phyloP scores from a whole-genome alignment of 2,113 vertebrate genomes.

The Lanius ludovicianus region DNA sequence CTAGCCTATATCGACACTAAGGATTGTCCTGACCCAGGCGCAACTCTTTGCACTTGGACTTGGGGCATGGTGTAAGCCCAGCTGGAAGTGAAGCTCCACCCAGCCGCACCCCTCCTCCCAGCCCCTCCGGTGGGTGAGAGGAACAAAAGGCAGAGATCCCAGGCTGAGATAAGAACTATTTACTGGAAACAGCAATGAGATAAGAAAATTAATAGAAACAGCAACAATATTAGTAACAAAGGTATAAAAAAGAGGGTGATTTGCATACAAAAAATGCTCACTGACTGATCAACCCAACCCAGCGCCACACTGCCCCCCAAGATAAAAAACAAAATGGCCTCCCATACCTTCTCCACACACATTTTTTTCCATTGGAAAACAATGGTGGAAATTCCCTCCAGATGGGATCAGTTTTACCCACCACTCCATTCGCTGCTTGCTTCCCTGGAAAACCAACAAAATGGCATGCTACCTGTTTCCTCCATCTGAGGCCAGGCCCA shows the following conservation, averaged over 20 bases:
- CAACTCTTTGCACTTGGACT: neutral
- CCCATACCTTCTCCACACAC: neutral
- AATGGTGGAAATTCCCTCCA: neutral
- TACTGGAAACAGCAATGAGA: neutral
- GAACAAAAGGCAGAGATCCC: neutral
- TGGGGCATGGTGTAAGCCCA: neutral
- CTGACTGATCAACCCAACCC: neutral
- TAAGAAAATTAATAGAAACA: neutral
- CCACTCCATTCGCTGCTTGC: neutral
- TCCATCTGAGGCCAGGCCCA: neutral
- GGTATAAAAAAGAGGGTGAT: neutral
- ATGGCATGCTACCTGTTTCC: neutral
- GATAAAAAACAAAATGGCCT: neutral
- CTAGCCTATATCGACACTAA: neutral
- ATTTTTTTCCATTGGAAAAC: neutral
- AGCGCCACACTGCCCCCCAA: rapidly evolving
- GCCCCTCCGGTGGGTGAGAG: neutral
- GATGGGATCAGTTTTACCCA: neutral
- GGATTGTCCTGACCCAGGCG: neutral
- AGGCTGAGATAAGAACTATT: neutral
- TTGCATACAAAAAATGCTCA: neutral
- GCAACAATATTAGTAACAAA: neutral
- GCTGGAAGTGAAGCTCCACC: neutral
- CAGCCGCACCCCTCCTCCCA: neutral
- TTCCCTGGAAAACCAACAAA: neutral